Evolutionary conservation across 2,797 vertebrate species (phyloP).

Genomic region (Tolypeutes matacus): DNA sequence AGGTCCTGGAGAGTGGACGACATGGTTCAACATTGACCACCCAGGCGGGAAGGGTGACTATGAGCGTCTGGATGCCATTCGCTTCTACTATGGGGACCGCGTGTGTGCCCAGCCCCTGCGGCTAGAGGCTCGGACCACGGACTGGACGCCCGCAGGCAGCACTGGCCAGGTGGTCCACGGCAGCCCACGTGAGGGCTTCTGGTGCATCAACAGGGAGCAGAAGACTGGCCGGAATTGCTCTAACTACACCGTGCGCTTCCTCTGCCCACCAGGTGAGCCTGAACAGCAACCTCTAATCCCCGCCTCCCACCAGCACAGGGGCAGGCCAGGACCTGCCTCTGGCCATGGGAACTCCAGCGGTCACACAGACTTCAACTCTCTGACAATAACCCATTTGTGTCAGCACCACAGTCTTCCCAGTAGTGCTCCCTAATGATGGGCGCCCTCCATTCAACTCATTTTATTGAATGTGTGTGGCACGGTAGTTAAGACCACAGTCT

Average conservation of each 20-base stretch:
- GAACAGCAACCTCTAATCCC: rapidly evolving
- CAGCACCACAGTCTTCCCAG: neutral
- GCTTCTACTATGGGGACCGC: slow-evolving; percentile 92
- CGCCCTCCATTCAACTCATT: neutral
- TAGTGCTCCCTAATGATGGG: neutral
- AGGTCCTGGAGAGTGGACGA: slow-evolving; percentile 93
- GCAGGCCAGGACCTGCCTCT: neutral
- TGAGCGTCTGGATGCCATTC: slow-evolving; percentile 94
- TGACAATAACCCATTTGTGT: neutral
- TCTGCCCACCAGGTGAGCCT: slow-evolving; percentile 90
- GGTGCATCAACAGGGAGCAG: slow-evolving; percentile 95
- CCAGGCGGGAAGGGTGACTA: slow-evolving; percentile 94
- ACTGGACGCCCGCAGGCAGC: slow-evolving; percentile 91
- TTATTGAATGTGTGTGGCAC: neutral
- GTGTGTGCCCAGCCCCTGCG: slow-evolving; percentile 90
- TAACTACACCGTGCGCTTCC: slow-evolving; percentile 95
- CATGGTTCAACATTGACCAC: slow-evolving; percentile 96
- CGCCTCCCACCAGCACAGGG: neutral
- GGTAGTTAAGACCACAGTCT: neutral
- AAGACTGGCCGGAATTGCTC: slow-evolving; percentile 91
- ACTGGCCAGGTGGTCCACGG: slow-evolving; percentile 92
- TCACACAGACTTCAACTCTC: neutral
- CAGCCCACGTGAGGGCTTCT: slow-evolving; percentile 92
- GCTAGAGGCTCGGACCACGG: slow-evolving; percentile 93
- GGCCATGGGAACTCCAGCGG: neutral